phyloP scores from a whole-genome alignment of 30 jellyfish, hydroid and myxozoan genomes.

The Pseudorhiza aurosa region DNA sequence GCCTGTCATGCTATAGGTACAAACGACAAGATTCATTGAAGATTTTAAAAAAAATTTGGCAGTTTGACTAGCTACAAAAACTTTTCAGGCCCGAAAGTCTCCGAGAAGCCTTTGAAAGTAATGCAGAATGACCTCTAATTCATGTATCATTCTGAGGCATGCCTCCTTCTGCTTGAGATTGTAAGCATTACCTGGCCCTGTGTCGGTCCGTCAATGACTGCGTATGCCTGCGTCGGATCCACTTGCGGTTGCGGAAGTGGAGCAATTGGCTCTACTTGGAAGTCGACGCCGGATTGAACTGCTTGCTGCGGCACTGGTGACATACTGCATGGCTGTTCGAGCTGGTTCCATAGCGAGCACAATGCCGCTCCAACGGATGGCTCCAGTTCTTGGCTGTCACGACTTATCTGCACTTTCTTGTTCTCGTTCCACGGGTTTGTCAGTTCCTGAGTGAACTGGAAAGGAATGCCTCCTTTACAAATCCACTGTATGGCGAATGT shows the following conservation, averaged over 20 bases:
- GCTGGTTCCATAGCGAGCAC: constrained; percentile 76
- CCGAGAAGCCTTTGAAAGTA: no score
- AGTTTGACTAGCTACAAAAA: no score
- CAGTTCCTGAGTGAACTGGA: constrained; percentile 90
- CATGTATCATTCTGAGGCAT: no score
- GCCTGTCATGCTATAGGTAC: no score
- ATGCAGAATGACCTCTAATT: no score
- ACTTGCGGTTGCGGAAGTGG: constrained; percentile 30
- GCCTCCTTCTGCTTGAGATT: no score
- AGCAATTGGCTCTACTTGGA: constrained; percentile 30
- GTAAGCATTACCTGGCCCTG: constrained; percentile 59
- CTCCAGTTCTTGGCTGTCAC: constrained; percentile 96
- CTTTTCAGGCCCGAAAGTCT: no score
- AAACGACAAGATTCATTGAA: no score
- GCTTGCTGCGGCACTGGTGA: constrained; percentile 23
- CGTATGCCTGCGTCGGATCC: constrained; percentile 55
- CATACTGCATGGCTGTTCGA: constrained; percentile 25
- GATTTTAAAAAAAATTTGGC: no score
- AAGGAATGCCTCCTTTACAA: constrained; percentile 77
- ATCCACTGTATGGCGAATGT: constrained; percentile 87
- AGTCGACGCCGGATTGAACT: neutral
- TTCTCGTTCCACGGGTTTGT: constrained; percentile 97
- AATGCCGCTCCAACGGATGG: constrained; percentile 92
- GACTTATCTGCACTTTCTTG: constrained; percentile 92
- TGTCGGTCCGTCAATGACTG: constrained; percentile 54